Percentiles rank a stretch among this genome's conserved stretches.
Evolutionary conservation across 2,113 vertebrate species (phyloP).

Genomic region (Piaya cayana): DNA sequence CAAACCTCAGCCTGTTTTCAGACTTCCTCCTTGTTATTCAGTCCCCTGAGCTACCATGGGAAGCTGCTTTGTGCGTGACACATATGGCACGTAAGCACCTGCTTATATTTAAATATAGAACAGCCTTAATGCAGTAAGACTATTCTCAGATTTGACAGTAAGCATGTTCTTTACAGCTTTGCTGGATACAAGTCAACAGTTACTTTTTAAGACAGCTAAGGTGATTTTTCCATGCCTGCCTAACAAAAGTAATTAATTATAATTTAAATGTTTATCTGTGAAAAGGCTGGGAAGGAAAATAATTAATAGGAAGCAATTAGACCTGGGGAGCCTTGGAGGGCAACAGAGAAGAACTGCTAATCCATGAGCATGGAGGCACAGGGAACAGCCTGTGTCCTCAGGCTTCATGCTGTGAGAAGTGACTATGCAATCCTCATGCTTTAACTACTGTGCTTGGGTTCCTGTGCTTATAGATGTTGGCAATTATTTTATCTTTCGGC

Average conservation of each 20-base stretch:
- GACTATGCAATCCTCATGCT: background rate
- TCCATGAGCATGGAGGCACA: background rate
- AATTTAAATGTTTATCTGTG: background rate
- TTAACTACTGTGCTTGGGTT: background rate
- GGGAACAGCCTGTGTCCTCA: background rate
- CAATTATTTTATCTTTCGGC: background rate
- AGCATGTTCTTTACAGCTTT: conserved; percentile 56
- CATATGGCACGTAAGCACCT: conserved; percentile 50
- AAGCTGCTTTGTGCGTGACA: conserved; percentile 7
- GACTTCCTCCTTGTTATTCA: background rate
- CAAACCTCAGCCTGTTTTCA: background rate
- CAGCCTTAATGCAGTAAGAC: conserved; percentile 52
- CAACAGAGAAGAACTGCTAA: background rate
- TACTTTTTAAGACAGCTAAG: conserved; percentile 32
- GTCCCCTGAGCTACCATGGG: background rate
- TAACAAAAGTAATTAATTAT: background rate
- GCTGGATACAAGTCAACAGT: background rate
- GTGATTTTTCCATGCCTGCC: background rate
- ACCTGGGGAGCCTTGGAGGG: accelerated
- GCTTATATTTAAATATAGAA: conserved; percentile 68
- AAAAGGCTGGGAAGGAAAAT: background rate
- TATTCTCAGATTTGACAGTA: conserved; percentile 58
- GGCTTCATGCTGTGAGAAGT: background rate
- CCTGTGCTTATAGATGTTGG: background rate
- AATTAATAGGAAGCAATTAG: background rate